These are phyloP conservation scores for Grammomys dolichurus DNA, from an alignment of 2,113 vertebrate genomes.

Conservation along the genomic window DNA sequence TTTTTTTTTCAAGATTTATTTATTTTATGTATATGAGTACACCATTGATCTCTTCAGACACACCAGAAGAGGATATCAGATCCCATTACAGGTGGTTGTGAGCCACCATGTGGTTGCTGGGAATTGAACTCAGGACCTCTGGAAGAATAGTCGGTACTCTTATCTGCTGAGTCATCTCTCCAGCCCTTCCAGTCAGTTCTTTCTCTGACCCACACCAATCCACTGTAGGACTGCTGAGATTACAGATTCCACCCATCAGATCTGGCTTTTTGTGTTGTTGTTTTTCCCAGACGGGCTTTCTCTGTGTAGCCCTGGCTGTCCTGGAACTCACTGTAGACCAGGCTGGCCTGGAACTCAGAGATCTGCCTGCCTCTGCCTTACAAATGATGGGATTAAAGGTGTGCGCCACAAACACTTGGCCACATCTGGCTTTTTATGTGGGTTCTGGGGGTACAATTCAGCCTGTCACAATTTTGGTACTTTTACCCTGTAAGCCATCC, in stretches of 20 bases:
- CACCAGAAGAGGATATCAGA: no score
- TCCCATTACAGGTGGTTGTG: no score
- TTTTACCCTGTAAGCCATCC: neutral
- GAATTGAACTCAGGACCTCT: no score
- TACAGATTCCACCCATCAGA: neutral
- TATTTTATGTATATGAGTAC: no score
- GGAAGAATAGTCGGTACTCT: no score
- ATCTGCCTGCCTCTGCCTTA: neutral
- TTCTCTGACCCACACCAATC: no score
- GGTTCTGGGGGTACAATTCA: neutral
- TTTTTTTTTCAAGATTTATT: no score
- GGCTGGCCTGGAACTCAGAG: neutral
- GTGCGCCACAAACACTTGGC: neutral
- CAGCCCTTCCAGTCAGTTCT: neutral
- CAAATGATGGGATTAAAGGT: neutral
- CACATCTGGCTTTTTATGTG: neutral
- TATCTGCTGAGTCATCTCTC: no score
- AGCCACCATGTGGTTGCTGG: no score
- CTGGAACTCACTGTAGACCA: neutral
- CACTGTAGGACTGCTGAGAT: neutral
- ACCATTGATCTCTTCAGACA: no score
- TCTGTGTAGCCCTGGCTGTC: neutral
- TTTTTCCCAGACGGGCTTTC: neutral
- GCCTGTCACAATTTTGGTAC: neutral
- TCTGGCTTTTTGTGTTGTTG: neutral